A percentile compares a stretch with the other conserved stretches of the same genome.
phyloP scores from a whole-genome alignment of 2,797 vertebrate genomes.

The Anniella stebbinsi region DNA sequence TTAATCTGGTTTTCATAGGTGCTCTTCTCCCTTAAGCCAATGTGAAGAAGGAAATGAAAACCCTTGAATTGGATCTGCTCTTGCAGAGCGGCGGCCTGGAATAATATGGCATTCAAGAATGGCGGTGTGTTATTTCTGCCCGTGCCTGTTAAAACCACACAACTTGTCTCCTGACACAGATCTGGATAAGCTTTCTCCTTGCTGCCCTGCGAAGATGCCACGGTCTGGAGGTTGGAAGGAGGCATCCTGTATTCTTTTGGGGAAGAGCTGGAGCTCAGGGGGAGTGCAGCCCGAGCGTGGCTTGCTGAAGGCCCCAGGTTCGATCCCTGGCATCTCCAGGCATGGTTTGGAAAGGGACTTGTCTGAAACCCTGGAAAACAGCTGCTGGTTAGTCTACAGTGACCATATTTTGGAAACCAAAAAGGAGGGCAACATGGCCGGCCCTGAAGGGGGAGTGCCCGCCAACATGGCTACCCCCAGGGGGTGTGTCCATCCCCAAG shows the following conservation, averaged over 20 bases:
- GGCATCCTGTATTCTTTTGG: no score
- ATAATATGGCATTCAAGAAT: not conserved
- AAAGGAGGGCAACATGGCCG: no score
- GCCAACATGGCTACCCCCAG: no score
- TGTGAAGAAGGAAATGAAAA: constrained; percentile 3
- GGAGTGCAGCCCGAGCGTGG: not conserved
- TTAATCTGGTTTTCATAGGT: constrained; percentile 48
- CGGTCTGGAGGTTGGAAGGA: not conserved
- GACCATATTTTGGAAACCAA: no score
- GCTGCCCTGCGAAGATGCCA: accelerated
- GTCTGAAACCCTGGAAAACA: not conserved
- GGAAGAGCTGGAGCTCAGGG: not conserved
- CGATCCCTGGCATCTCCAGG: no score
- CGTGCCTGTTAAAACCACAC: not conserved
- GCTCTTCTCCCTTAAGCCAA: constrained; percentile 8
- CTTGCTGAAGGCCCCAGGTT: no score
- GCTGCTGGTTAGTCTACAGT: no score
- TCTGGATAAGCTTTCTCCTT: not conserved
- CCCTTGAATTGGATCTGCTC: not conserved
- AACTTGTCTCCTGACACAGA: not conserved
- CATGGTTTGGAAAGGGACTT: not conserved
- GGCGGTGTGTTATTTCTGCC: not conserved
- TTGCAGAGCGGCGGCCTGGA: not conserved
- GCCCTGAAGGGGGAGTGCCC: no score
- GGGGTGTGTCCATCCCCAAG: no score